Evolutionary conservation across 2,797 vertebrate species (phyloP), one percentile per base, ranked within the genome.

Genomic region (Anabacerthia variegaticeps): DNA sequence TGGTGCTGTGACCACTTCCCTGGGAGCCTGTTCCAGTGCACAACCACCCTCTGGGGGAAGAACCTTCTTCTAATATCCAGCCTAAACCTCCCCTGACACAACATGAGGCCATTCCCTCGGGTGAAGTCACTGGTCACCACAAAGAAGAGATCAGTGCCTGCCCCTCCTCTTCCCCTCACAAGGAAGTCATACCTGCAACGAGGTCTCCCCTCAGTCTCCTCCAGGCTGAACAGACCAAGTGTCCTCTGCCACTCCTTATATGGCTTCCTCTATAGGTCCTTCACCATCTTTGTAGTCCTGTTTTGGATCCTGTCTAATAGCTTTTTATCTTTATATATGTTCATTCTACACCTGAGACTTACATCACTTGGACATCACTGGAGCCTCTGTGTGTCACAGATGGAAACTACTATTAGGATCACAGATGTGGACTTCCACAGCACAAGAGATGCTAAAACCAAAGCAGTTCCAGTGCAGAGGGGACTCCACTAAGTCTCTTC

Each of bases 141-240:
- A 32, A 14, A 30, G n/a, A 3, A 68, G 23, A 39, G 22, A 27
- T 34, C 24, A 39, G 10, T 77, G 18, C 2, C 44, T 59, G 30
- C 3, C 52, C 21, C 8, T 44, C 20, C 28, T 58, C 23, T 23
- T 30, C 7, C 12, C 3, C 26, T 66, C 30, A 39, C 0, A 0
- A 46, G 30, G 28, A 52, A 59, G 8, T 0, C 65, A 26, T 8
- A 52, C 6, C 15, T 39, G 28, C 72, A 39, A 0, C 26, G 44
- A 22, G 7, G 5, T 46, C 24, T 46, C 12, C 27, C 51, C 58
- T 65, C 37, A 34, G 65, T 27, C 14, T 56, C 7, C 41, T 61
- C n/a, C 66, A 65, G 24, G 17, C 24, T 46, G 44, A 65, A 14
- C n/a, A 27, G 18, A 46, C 6, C 51, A 52, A 52, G 37, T 5